Evolutionary conservation across 1,140 invertebrate genomes (phyloP), one percentile per base, ranked within the genome.

Genomic region (Sipha flava): DNA sequence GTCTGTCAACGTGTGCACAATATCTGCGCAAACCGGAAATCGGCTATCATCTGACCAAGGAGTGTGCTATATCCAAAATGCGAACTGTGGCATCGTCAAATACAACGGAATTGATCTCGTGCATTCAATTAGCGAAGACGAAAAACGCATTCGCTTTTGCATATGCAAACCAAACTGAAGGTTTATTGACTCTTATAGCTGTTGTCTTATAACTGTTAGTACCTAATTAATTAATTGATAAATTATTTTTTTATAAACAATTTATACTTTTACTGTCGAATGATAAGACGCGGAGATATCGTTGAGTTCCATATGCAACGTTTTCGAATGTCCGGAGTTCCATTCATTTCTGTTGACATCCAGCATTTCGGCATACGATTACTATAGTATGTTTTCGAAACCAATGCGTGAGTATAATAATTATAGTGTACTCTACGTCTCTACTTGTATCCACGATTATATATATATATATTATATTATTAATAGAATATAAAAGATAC

Each of bases 271-370:
- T n/a, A n/a, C n/a, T n/a, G n/a, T n/a, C n/a, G n/a, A 64, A 37
- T 37, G 10, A 10, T 37, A 18, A 37, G 26, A 18, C 4, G 29
- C 3, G 4, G 16, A 64, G 1, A n/a, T n/a, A 1, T 29, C 82
- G 83, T 85, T 80, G 82, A 82, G 79, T 80, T 57, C 75, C n/a
- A 81, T 34, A n/a, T 83, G 83, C 47, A 57, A 82, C 10, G 80
- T 83, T 9, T 83, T 75, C 23, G 83, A 83, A 16, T 83, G 83
- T 72, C 83, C 83, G 12, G 83, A 83, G 52, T 82, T 81, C 68
- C 81, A 83, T 26, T 37, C 59, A 7, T 68, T 79, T 47, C n/a
- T 80, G 23, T 64, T 80, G 3, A 52, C 79, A 10, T 14, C 77
- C 40, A 26, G 40, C 10, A 29, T 66, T 26, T 80, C 80, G 2